Evolutionary conservation across 2,888 invertebrate genomes (phyloP).

Genomic region (Strigamia transsilvanica): DNA sequence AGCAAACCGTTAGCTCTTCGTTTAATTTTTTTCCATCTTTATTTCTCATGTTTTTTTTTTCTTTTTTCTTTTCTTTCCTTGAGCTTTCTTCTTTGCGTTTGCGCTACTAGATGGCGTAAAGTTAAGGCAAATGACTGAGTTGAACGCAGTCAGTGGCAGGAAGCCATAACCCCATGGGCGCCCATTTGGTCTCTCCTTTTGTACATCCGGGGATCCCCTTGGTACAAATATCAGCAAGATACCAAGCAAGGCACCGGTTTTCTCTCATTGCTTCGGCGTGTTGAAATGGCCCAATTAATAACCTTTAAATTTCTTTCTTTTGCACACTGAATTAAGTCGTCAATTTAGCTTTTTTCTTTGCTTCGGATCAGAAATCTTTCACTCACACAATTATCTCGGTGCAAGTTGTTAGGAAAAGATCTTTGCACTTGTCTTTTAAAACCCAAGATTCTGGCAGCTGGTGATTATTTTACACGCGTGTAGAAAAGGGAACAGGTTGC

Average conservation of each 20-base stretch:
- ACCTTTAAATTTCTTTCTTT: slow-evolving; percentile 42
- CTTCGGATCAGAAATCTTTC: slow-evolving; percentile 25
- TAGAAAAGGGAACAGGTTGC: slow-evolving; percentile 36
- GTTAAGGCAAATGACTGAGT: slow-evolving; percentile 46
- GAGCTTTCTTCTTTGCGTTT: background rate
- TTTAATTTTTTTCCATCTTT: slow-evolving; percentile 24
- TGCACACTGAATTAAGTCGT: slow-evolving; percentile 37
- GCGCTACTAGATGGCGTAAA: slow-evolving; percentile 33
- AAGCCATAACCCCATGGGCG: slow-evolving; percentile 43
- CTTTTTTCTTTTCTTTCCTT: background rate
- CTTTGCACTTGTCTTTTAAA: slow-evolving; percentile 41
- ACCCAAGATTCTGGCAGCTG: slow-evolving; percentile 40
- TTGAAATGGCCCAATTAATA: slow-evolving; percentile 41
- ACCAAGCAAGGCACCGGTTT: background rate
- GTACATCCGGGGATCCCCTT: slow-evolving; percentile 49
- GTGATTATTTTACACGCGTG: slow-evolving; percentile 43
- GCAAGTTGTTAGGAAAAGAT: slow-evolving; percentile 40
- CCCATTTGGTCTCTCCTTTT: slow-evolving; percentile 44
- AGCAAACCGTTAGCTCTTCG: background rate
- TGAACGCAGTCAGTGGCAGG: slow-evolving; percentile 38
- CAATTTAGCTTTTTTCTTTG: slow-evolving; percentile 12
- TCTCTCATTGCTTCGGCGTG: slow-evolving; percentile 33
- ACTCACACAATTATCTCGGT: slow-evolving; percentile 39
- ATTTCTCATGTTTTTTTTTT: slow-evolving; percentile 7
- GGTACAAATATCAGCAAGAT: slow-evolving; percentile 36